Conservation (phyloP, 2,888 invertebrate genomes). For the Callyntrura guangdongensis region DNA sequence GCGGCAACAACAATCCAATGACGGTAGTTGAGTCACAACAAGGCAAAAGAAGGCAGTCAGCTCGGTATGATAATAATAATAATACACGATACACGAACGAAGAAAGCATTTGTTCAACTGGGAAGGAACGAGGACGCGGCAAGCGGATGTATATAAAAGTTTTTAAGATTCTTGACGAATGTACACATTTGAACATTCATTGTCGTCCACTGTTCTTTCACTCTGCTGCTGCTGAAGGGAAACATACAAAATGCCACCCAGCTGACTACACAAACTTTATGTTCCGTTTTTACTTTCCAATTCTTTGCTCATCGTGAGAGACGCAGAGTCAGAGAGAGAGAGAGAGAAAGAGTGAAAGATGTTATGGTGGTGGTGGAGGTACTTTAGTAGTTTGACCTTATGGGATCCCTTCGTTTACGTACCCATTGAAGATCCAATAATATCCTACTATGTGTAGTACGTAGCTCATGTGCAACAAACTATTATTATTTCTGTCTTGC, state of each 20-base stretch:
- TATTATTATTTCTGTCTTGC: constrained; percentile 40
- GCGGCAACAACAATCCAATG: constrained; percentile 40
- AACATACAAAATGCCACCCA: constrained; percentile 46
- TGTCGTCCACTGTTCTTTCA: constrained; percentile 38
- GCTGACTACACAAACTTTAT: constrained; percentile 58
- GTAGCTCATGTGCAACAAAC: constrained; percentile 23
- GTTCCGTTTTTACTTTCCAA: constrained; percentile 43
- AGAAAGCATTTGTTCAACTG: constrained; percentile 38
- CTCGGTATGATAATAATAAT: constrained; percentile 37
- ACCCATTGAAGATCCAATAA: constrained; percentile 4
- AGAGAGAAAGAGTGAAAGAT: constrained; percentile 10
- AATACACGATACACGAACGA: background rate
- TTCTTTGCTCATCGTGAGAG: constrained; percentile 32
- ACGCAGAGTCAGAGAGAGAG: background rate
- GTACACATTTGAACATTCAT: constrained; percentile 52
- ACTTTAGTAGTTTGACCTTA: constrained; percentile 51
- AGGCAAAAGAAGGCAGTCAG: constrained; percentile 17
- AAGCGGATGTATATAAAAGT: constrained; percentile 53
- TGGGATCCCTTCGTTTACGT: constrained; percentile 48
- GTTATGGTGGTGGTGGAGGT: constrained; percentile 34
- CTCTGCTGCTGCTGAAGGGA: background rate
- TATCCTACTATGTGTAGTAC: constrained; percentile 24
- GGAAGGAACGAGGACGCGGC: constrained; percentile 48
- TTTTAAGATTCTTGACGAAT: constrained; percentile 63
- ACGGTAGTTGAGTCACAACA: constrained; percentile 2